Percentiles rank a stretch among this genome's conserved stretches.
These are phyloP conservation scores for Pseudocheirus occidentalis DNA, from an alignment of 2,797 vertebrate species.

Conservation along the genomic window DNA sequence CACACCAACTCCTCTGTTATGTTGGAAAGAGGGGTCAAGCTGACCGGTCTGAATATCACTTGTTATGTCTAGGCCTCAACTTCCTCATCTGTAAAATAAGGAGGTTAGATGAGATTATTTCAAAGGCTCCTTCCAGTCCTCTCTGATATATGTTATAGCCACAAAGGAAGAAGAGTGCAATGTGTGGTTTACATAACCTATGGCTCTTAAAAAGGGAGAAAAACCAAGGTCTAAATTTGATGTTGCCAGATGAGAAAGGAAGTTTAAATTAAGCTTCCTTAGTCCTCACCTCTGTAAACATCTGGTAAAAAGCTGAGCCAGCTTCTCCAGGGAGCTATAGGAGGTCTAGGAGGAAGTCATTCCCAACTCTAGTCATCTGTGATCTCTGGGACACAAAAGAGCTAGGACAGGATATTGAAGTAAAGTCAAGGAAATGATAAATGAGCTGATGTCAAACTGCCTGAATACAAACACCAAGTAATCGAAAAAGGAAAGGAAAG, in stretches of 20 bases:
- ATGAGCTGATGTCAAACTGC: not conserved
- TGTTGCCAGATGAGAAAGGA: not conserved
- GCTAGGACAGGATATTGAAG: not conserved
- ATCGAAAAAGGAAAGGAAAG: not conserved
- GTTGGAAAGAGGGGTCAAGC: not conserved
- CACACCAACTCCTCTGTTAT: not conserved
- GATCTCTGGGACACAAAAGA: not conserved
- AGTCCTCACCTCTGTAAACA: not conserved
- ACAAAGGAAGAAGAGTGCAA: not conserved
- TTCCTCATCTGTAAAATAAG: not conserved
- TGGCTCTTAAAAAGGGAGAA: not conserved
- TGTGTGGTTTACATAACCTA: not conserved
- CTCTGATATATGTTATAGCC: not conserved
- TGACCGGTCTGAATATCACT: not conserved
- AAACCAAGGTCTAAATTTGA: not conserved
- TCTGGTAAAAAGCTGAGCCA: not conserved
- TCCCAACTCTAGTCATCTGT: not conserved
- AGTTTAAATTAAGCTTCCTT: not conserved
- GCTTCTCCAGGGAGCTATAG: not conserved
- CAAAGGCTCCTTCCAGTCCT: not conserved
- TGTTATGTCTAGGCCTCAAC: not conserved
- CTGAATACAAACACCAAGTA: not conserved
- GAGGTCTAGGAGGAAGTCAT: not conserved
- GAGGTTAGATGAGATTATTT: not conserved
- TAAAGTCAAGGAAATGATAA: not conserved